Conservation (phyloP, 1,140 invertebrate genomes). For the Brachionus asplanchnoidis region DNA sequence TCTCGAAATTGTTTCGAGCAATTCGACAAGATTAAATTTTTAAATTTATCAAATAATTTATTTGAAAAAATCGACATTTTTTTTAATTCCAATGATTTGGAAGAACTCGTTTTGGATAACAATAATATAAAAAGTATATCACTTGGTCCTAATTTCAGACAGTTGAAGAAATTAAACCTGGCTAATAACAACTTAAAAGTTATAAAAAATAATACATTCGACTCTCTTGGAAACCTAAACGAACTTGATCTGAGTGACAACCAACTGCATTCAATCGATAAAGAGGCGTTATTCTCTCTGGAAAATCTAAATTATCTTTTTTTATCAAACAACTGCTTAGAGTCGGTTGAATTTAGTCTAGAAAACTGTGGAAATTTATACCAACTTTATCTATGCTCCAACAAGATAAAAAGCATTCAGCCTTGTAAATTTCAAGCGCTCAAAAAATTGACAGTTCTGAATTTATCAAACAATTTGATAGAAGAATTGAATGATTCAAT, state of each 20-base stretch:
- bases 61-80: background rate
- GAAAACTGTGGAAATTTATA: background rate
- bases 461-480: background rate
- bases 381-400: background rate
- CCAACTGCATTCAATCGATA: background rate
- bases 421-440: background rate
- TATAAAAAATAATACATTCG: background rate
- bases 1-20: background rate
- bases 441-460: background rate
- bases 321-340: background rate
- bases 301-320: background rate
- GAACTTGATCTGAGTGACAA: slow-evolving; percentile 5
- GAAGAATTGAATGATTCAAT: background rate
- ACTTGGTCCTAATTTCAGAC: background rate
- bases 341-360: background rate
- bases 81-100: background rate
- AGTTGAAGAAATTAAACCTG: background rate
- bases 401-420: background rate
- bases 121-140: background rate
- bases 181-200: background rate
- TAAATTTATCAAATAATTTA: background rate
- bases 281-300: background rate
- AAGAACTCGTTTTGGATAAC: background rate
- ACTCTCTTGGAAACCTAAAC: background rate
- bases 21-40: background rate